Base-by-base conservation (phyloP, 2,797 vertebrate species). In the Spinibarbus caldwelli region DNA sequence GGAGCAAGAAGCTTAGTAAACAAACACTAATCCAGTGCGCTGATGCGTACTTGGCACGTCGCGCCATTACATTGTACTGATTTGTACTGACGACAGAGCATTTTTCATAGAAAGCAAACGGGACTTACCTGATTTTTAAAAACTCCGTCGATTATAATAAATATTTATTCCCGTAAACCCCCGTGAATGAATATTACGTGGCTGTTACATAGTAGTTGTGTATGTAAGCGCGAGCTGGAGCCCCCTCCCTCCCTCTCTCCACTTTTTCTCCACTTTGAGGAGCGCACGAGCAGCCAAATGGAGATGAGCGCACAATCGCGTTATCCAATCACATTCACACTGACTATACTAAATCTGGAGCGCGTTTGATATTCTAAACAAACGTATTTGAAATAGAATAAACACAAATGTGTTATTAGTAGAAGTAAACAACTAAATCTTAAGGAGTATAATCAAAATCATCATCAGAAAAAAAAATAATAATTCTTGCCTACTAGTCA, bases 231-330 rank as follows among this genome's bases (percentile, higher is more conserved):
- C 45, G 38, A 38, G 31, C 19, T 23, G 49, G 12, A 23, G 70
- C 49, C 52, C 52, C 72, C 62, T 47, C 80, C 71, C 77, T 31
- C 19, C 23, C 21, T 85, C 72, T 41, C 64, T 67, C n/a, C 71
- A 82, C n/a, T n/a, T n/a, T n/a, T n/a, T n/a, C n/a, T n/a, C n/a
- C n/a, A n/a, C 76, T 45, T 64, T 78, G 52, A 70, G 49, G 17
- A 29, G 76, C 71, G 68, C 77, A 64, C 34, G 78, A 87, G 76
- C 81, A 72, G 80, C 72, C 80, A 62, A 83, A 36, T 8, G n/a
- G 71, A 86, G 72, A 72, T 52, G 75, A 26, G 86, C 76, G 71
- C 85, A 34, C 67, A 85, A 88, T 83, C 82, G n/a, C 45, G n/a
- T 88, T 87, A 80, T 38, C 82, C 82, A 88, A 88, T 78, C 34